These are phyloP conservation scores for Boleophthalmus pectinirostris DNA, from an alignment of 2,113 vertebrate genomes.

Conservation along the genomic window DNA sequence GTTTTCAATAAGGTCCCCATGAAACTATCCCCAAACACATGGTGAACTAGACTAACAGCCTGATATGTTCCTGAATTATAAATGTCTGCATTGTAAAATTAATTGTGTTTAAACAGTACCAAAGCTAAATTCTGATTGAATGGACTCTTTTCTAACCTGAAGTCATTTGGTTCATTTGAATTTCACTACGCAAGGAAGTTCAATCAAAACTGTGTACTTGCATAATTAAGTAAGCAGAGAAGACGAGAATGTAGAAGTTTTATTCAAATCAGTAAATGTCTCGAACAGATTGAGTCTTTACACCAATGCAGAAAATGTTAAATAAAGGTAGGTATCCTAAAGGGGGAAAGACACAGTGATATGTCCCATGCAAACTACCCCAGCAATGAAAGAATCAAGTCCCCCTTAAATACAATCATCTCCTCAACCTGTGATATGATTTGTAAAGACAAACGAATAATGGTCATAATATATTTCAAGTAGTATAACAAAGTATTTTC, in stretches of 20 bases:
- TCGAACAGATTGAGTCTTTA: background rate
- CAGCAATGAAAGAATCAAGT: background rate
- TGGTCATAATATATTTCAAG: background rate
- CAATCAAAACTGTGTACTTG: background rate
- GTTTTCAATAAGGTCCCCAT: background rate
- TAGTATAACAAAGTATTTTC: background rate
- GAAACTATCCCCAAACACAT: background rate
- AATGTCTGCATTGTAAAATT: no score
- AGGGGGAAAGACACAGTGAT: slow-evolving; percentile 4
- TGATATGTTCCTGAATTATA: no score
- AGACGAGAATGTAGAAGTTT: background rate
- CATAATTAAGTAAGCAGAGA: background rate
- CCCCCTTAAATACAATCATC: background rate
- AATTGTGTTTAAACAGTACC: no score
- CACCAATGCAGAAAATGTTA: slow-evolving; percentile 2
- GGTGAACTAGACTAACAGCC: no score
- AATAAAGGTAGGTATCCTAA: background rate
- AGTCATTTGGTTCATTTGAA: no score
- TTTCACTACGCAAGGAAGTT: no score
- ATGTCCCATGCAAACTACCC: background rate
- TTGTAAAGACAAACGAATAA: background rate
- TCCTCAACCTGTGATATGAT: background rate
- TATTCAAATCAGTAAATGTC: background rate
- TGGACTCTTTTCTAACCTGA: no score
- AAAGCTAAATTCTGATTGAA: no score